These are phyloP conservation scores for Smutsia gigantea DNA, from an alignment of 2,797 vertebrate species.

Conservation along the genomic window DNA sequence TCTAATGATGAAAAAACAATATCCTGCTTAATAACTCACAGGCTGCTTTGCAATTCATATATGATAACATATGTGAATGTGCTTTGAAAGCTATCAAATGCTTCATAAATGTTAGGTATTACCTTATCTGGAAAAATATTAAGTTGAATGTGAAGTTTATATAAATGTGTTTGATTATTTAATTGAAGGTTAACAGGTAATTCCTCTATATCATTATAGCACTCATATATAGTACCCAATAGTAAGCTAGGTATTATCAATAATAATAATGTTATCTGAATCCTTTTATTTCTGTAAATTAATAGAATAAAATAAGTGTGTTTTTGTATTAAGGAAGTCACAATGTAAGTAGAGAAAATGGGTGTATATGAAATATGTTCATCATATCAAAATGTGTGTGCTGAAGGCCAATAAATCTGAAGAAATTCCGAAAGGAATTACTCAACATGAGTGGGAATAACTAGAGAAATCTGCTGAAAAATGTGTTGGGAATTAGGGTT, in stretches of 20 bases:
- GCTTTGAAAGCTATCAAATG: neutral
- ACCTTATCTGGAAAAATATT: neutral
- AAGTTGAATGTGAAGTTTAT: neutral
- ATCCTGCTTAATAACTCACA: neutral
- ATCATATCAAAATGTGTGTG: neutral
- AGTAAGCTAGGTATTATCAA: neutral
- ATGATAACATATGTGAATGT: neutral
- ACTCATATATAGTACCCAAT: neutral
- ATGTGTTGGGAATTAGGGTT: neutral
- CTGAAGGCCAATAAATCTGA: neutral
- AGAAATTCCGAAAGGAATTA: neutral
- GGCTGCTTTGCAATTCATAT: neutral
- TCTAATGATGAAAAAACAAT: neutral
- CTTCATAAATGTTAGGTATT: neutral
- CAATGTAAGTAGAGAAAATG: neutral
- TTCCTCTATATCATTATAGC: neutral
- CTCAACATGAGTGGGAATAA: neutral
- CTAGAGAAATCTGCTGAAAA: neutral
- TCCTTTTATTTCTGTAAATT: neutral
- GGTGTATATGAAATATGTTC: neutral
- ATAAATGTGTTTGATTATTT: neutral
- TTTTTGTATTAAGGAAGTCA: neutral
- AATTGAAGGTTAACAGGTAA: neutral
- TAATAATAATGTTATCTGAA: neutral
- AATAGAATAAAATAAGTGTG: neutral